Conservation (phyloP, 2,888 invertebrate genomes). For the Ophraella communa region DNA sequence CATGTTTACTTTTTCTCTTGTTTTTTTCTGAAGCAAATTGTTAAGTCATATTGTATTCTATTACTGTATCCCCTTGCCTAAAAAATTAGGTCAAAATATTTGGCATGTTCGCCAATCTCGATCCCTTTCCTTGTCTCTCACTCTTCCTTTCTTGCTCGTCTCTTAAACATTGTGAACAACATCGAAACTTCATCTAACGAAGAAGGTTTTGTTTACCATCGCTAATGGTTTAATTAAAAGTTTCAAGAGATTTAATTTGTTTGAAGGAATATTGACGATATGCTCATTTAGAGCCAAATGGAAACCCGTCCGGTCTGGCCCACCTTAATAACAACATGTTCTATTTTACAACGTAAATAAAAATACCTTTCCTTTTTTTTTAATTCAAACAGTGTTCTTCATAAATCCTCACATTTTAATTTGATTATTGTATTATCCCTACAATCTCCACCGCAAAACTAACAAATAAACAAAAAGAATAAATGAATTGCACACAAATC, state of each 20-base stretch:
- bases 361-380: too few species aligned
- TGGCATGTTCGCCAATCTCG: neutral
- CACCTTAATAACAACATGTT: neutral
- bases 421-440: neutral
- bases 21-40: neutral
- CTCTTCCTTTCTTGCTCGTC: conserved; percentile 13
- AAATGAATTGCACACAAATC: conserved; percentile 2
- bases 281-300: neutral
- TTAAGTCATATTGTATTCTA: conserved; percentile 4
- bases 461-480: neutral
- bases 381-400: too few species aligned
- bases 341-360: neutral
- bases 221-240: conserved; percentile 42
- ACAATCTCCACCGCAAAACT: neutral
- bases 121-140: neutral
- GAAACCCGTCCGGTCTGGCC: conserved; percentile 18
- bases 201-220: conserved; percentile 35
- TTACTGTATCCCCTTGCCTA: neutral
- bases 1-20: too few species aligned
- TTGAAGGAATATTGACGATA: conserved; percentile 23
- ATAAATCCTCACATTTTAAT: neutral
- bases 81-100: conserved; percentile 21
- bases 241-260: conserved; percentile 40
- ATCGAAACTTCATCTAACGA: conserved; percentile 34
- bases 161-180: conserved; percentile 32